Evolutionary conservation across 1,140 invertebrate species (phyloP).

Genomic region (Brachionus manjavacas): DNA sequence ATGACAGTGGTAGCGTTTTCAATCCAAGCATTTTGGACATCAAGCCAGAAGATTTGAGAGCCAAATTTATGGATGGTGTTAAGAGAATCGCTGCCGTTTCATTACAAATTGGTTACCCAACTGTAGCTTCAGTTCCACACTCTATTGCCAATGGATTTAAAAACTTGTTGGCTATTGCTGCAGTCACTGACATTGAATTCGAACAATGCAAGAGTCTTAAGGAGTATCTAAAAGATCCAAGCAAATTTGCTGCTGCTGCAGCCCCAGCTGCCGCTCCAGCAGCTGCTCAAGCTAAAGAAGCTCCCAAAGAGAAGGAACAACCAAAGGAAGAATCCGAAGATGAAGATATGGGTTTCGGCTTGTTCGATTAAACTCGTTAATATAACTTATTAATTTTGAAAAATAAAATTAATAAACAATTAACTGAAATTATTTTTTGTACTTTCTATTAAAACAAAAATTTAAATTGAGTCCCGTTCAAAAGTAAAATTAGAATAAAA

Average conservation of each 20-base stretch:
- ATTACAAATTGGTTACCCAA: constrained; percentile 88
- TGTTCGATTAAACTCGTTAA: constrained; percentile 57
- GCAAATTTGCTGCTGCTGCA: constrained; percentile 70
- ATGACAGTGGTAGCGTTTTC: constrained; percentile 96
- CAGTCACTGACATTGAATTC: constrained; percentile 89
- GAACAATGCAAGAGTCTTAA: constrained; percentile 81
- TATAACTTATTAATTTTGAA: constrained; percentile 7
- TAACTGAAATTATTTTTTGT: neutral
- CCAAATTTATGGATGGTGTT: constrained; percentile 84
- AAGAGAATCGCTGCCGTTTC: constrained; percentile 89
- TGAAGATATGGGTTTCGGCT: constrained; percentile 81
- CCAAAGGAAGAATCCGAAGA: constrained; percentile 68
- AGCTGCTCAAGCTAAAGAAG: constrained; percentile 60
- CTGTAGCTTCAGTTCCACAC: constrained; percentile 89
- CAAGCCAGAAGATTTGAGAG: constrained; percentile 85
- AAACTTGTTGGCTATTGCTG: constrained; percentile 90
- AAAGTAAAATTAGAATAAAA: too few species aligned
- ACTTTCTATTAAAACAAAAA: too few species aligned
- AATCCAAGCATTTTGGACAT: constrained; percentile 94
- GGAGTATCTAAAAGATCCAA: constrained; percentile 71
- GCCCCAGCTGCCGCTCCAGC: constrained; percentile 63
- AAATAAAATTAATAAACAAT: constrained; percentile 34
- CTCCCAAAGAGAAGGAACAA: constrained; percentile 68
- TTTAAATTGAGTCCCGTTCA: too few species aligned
- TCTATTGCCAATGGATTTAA: constrained; percentile 96